Percentiles rank a stretch among this genome's conserved stretches.
Evolutionary conservation across 2,113 vertebrate species (phyloP).

Genomic region (Rafetus swinhoei): DNA sequence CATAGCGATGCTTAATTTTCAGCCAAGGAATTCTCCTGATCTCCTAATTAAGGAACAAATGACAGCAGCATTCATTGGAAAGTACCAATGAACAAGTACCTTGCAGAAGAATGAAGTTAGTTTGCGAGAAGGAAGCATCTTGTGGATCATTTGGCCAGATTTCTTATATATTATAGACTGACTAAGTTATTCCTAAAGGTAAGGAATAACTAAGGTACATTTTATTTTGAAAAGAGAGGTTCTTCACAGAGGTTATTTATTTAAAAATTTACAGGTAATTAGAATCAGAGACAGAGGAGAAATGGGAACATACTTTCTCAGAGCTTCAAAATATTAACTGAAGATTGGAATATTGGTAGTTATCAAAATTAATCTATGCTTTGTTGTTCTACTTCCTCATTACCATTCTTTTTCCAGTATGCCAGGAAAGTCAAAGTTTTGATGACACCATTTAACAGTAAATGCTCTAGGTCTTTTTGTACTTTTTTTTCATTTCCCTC

Average conservation of each 20-base stretch:
- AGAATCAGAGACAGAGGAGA: background rate
- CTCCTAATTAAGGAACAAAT: slow-evolving; percentile 67
- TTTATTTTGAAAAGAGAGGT: background rate
- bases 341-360: background rate
- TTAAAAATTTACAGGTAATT: background rate
- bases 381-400: slow-evolving; percentile 64
- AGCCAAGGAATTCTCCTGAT: slow-evolving; percentile 66
- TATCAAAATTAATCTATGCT: slow-evolving; percentile 19
- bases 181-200: background rate
- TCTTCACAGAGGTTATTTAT: background rate
- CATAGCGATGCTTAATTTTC: slow-evolving; percentile 71
- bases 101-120: slow-evolving; percentile 40
- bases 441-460: slow-evolving; percentile 3
- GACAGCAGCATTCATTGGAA: slow-evolving; percentile 54
- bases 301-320: background rate
- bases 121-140: background rate
- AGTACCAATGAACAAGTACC: slow-evolving; percentile 52
- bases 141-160: slow-evolving; percentile 25
- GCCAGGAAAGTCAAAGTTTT: slow-evolving; percentile 21
- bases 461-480: slow-evolving; percentile 31
- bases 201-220: background rate
- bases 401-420: background rate
- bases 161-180: background rate
- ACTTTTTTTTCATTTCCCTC: slow-evolving; percentile 61
- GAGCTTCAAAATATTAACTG: slow-evolving; percentile 22